Base-by-base conservation (phyloP, 2,888 invertebrate genomes). In the Bimastos eiseni region DNA sequence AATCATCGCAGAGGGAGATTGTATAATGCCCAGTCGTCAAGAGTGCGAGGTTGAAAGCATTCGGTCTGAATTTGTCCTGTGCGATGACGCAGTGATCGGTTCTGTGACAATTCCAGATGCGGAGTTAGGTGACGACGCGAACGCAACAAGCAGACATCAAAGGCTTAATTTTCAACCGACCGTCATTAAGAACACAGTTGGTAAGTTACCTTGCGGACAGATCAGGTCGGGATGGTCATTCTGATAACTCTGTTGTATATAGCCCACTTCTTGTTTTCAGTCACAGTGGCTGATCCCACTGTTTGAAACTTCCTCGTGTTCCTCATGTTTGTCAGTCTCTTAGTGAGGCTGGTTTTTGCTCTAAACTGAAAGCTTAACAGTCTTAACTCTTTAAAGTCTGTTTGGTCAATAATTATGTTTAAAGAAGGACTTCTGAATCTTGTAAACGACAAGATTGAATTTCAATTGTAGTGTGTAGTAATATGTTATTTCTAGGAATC, bases 91-190 rank as follows among this genome's bases (percentile, higher is more conserved):
- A 86, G 24, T 36, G 33, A 34, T 86, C 17, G 86, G 36, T 21
- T 86, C 86, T 34, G 86, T 86, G 86, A 37, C 37, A 0, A 86
- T 86, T 37, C 86, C 86, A 15, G 24, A 86, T 19, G 86, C 86
- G 19, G 36, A 86, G 24, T 19, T 34, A 5, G 86, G n/a, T 34
- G 37, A 34, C 34, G 86, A 86, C 24, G 24, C 36, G 5, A n/a
- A n/a, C 70, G n/a, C n/a, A n/a, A n/a, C 70, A 6, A 70, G n/a
- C 70, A 86, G 19, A 11, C 86, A 86, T 36, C 34, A 86, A 33
- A 86, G 86, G 37, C 86, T 86, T 34, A 86, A 86, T 33, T 86
- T 86, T 36, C 86, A 36, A 21, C 86, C 86, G 6, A 86, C 86
- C 17, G 37, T 86, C 36, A 37, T 36, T 36, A 34, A 37, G 21